Conservation (phyloP, 2,888 invertebrate genomes). For the Cerastoderma edule region DNA sequence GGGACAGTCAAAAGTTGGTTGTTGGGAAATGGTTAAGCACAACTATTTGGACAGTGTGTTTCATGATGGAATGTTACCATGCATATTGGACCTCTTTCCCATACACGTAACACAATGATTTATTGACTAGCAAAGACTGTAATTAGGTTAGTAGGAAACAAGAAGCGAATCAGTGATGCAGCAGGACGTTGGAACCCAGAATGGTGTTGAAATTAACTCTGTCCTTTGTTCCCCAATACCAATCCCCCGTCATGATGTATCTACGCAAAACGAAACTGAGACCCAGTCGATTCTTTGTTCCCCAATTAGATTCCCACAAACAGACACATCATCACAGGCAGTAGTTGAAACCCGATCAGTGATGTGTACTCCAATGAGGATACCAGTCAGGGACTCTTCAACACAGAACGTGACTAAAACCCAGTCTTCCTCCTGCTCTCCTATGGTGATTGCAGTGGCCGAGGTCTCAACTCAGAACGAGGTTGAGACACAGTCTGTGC, state of each 20-base stretch:
- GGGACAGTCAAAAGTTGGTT: no score
- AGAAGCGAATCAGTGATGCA: no score
- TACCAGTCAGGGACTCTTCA: slow-evolving; percentile 20
- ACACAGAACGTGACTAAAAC: slow-evolving; percentile 24
- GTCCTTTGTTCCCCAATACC: slow-evolving; percentile 30
- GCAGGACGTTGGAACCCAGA: slow-evolving; percentile 18
- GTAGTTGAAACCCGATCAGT: slow-evolving; percentile 26
- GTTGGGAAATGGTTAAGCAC: no score
- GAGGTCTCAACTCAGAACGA: slow-evolving; percentile 29
- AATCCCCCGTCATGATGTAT: slow-evolving; percentile 15
- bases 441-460: slow-evolving; percentile 7
- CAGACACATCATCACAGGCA: slow-evolving; percentile 27
- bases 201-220: slow-evolving; percentile 26
- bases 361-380: slow-evolving; percentile 37
- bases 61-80: no score
- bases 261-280: slow-evolving; percentile 21
- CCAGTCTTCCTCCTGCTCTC: slow-evolving; percentile 30
- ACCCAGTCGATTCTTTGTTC: slow-evolving; percentile 36
- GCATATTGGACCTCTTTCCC: no score
- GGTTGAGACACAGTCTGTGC: slow-evolving; percentile 22
- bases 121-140: no score
- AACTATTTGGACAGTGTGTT: no score
- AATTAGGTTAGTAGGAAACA: no score
- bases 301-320: slow-evolving; percentile 19
- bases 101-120: no score